Evolutionary conservation across 2,113 vertebrate species (phyloP), one percentile per base, ranked within the genome.

Genomic region (Tupaia tana): DNA sequence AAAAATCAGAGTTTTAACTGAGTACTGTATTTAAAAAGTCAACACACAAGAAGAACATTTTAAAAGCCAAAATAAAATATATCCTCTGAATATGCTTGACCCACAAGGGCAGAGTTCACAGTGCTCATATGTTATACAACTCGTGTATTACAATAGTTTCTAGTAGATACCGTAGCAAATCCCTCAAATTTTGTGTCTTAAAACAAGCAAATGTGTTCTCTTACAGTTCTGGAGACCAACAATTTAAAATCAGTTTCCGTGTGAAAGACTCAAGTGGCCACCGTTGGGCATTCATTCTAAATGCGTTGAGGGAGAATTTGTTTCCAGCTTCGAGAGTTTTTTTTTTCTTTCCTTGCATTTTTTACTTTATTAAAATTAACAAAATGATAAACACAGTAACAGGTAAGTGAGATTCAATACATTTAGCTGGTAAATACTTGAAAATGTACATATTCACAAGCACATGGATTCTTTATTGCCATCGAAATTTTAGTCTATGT

Each of bases 401-500:
- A 83, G 7, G 16, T 18, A 84, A 80, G 83, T 91, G 66, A 78
- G 25, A 70, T 27, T 80, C n/a, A 85, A 74, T 86, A 93, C 92
- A 93, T 43, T 29, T 56, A 93, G n/a, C 59, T 66, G 24, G 80
- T 90, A 4, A 91, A 34, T 85, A 93, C 86, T 69, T 89, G 87
- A 96, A 77, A 80, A 95, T 43, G 73, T 95, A 97, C 91, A 54
- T 93, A 97, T 96, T 98, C 66, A 67, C 25, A 81, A 81, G 80
- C 25, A 63, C 20, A 64, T 0, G 77, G 20, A 66, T 89, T 52
- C 79, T 94, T 8, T 20, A 92, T 58, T 19, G 81, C 71, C 91
- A 93, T 9, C 13, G 14, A 95, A 90, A 15, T 54, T 89, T 99
- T 97, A 99, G 97, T 99, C 99, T 97, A 99, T 96, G 95, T 99